phyloP scores from a whole-genome alignment of 2,797 vertebrate genomes.

The Atherinosoma microstoma region DNA sequence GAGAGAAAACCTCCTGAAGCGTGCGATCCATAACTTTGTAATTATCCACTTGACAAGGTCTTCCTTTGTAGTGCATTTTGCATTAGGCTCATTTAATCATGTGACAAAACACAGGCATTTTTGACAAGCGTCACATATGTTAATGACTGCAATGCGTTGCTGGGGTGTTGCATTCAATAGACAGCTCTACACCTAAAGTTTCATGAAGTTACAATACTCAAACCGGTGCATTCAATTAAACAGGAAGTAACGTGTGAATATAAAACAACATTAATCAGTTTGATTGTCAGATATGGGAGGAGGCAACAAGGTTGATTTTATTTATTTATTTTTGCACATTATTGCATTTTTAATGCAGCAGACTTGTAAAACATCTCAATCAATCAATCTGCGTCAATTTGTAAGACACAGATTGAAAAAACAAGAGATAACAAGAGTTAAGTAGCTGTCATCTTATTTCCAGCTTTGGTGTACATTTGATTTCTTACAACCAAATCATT shows the following conservation, averaged over 20 bases:
- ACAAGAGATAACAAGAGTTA: background rate
- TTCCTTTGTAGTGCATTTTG: conserved; percentile 58
- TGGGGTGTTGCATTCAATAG: conserved; percentile 74
- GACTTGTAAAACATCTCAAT: conserved; percentile 67
- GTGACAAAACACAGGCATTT: conserved; percentile 80
- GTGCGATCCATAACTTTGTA: conserved; percentile 61
- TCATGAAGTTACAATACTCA: conserved; percentile 78
- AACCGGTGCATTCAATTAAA: conserved; percentile 82
- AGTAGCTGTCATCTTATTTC: background rate
- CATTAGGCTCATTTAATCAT: conserved; percentile 75
- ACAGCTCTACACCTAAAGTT: conserved; percentile 82
- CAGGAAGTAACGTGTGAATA: conserved; percentile 68
- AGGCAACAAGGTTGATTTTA: conserved; percentile 66
- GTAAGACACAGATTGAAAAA: conserved; percentile 34
- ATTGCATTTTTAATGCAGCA: conserved; percentile 70
- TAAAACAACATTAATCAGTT: conserved; percentile 81
- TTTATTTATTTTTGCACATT: conserved; percentile 51
- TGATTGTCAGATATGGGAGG: conserved; percentile 75
- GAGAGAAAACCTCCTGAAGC: conserved; percentile 38
- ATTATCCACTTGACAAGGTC: conserved; percentile 78
- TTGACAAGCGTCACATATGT: conserved; percentile 82
- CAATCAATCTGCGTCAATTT: conserved; percentile 45
- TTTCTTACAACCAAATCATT: background rate
- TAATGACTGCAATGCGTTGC: conserved; percentile 80
- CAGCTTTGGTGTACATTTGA: background rate